These are phyloP conservation scores for Smutsia gigantea DNA, from an alignment of 2,797 vertebrate genomes.

Conservation along the genomic window DNA sequence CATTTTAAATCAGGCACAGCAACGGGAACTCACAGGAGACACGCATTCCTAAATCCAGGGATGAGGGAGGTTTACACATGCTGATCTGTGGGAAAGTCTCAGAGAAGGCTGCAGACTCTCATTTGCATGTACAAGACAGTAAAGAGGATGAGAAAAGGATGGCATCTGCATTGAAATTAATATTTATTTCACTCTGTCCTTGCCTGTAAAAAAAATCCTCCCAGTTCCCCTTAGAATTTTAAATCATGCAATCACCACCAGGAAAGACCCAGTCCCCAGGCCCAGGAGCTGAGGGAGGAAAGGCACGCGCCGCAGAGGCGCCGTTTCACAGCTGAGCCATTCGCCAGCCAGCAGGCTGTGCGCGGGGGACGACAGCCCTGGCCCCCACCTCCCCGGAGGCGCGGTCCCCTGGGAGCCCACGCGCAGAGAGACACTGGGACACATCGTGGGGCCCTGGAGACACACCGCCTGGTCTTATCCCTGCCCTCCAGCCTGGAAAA, in stretches of 20 bases:
- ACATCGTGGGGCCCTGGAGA: background rate
- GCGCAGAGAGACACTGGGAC: background rate
- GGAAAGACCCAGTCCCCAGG: background rate
- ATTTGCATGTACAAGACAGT: slow-evolving; percentile 42
- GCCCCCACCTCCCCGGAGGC: background rate
- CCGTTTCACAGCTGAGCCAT: background rate
- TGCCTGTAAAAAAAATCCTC: slow-evolving; percentile 25
- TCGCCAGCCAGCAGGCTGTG: background rate
- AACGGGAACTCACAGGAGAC: background rate
- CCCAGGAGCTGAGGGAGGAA: background rate
- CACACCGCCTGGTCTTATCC: background rate
- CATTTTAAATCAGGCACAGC: slow-evolving; percentile 61
- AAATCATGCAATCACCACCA: slow-evolving; percentile 1
- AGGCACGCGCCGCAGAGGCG: background rate
- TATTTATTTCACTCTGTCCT: slow-evolving; percentile 39
- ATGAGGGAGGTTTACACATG: background rate
- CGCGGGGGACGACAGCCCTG: background rate
- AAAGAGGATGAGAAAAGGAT: slow-evolving; percentile 34
- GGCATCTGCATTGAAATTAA: slow-evolving; percentile 56
- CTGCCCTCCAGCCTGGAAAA: background rate
- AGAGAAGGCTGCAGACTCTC: background rate
- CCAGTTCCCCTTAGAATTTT: slow-evolving; percentile 28
- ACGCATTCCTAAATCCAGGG: background rate
- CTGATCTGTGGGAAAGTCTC: background rate
- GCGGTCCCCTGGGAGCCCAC: background rate